phyloP scores from a whole-genome alignment of 2,888 invertebrate species.

The Philonicus albiceps region DNA sequence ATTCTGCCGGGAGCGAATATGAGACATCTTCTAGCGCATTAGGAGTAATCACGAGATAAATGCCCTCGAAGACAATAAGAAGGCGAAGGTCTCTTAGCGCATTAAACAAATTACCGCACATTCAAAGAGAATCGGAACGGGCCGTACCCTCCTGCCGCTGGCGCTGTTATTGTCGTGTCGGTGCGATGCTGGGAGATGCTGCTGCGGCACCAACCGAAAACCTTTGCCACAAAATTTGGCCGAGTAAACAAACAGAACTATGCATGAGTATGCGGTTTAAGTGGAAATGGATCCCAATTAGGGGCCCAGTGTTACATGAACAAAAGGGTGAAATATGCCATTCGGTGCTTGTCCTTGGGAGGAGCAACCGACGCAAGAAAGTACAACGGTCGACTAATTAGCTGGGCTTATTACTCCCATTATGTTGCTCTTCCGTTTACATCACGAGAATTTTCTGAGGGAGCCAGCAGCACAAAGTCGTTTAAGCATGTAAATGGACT shows the following conservation, averaged over 20 bases:
- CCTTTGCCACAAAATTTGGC: conserved; percentile 20
- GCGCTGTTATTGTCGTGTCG: no score
- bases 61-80: conserved; percentile 40
- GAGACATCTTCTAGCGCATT: conserved; percentile 36
- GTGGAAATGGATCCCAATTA: conserved; percentile 49
- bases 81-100: conserved; percentile 36
- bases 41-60: conserved; percentile 43
- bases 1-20: conserved; percentile 13
- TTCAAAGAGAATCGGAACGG: conserved; percentile 34
- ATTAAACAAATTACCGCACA: conserved; percentile 44
- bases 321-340: conserved; percentile 48
- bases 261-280: conserved; percentile 48
- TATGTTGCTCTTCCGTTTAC: conserved; percentile 46
- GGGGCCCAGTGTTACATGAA: conserved; percentile 44
- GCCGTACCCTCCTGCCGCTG: neutral
- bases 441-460: conserved; percentile 31
- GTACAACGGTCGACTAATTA: conserved; percentile 49
- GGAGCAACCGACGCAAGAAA: conserved; percentile 39
- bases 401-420: conserved; percentile 49
- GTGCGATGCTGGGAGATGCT: neutral
- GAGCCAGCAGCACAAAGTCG: conserved; percentile 40
- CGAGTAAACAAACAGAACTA: conserved; percentile 43
- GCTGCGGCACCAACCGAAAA: neutral
- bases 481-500: conserved; percentile 47
- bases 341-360: conserved; percentile 36